phyloP scores from a whole-genome alignment of 2,797 vertebrate genomes.

The Telmatherina bonti region DNA sequence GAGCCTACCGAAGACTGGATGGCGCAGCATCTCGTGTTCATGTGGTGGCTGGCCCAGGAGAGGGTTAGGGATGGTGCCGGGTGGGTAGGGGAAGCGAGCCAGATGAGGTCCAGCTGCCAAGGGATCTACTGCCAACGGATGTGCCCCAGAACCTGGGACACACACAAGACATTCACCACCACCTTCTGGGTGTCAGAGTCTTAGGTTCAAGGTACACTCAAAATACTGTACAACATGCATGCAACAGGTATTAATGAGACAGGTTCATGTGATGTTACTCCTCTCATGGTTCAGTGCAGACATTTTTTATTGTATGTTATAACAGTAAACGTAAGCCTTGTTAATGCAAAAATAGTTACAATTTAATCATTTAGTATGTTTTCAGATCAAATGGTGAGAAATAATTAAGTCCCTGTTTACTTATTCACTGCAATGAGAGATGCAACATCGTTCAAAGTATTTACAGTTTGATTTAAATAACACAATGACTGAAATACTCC shows the following conservation, averaged over 20 bases:
- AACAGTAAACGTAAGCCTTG: background rate
- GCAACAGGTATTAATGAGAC: constrained; percentile 39
- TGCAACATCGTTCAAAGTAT: constrained; percentile 23
- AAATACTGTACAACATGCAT: constrained; percentile 49
- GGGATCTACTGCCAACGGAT: constrained; percentile 92
- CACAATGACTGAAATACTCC: background rate
- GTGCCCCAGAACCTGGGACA: constrained; percentile 92
- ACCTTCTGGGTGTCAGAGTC: constrained; percentile 83
- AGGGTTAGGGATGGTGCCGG: constrained; percentile 94
- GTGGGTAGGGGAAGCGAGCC: constrained; percentile 97
- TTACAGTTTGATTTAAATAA: constrained; percentile 16
- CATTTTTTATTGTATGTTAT: background rate
- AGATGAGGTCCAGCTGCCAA: constrained; percentile 94
- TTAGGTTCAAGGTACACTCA: constrained; percentile 73
- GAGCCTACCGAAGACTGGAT: constrained; percentile 94
- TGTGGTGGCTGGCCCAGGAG: constrained; percentile 94
- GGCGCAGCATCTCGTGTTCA: constrained; percentile 99
- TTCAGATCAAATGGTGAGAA: background rate
- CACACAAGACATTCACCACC: constrained; percentile 89
- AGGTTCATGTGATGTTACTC: constrained; percentile 29
- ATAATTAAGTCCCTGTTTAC: background rate
- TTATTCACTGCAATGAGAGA: constrained; percentile 16
- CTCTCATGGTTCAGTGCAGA: constrained; percentile 36
- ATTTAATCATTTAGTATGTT: background rate
- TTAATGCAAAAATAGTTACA: background rate